Conservation (phyloP, 2,797 vertebrate genomes). For the Alfaro cultratus region DNA sequence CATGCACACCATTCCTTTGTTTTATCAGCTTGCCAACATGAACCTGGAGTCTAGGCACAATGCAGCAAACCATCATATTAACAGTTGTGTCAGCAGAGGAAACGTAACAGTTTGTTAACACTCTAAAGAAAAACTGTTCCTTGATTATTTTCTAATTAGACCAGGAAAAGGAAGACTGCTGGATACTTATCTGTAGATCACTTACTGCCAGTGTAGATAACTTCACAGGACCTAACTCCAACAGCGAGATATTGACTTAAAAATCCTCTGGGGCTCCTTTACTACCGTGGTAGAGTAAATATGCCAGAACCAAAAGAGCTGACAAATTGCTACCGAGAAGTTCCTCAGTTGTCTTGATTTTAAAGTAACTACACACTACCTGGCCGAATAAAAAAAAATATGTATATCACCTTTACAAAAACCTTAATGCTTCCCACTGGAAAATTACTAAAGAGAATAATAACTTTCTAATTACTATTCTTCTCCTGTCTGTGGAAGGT, state of each 20-base stretch:
- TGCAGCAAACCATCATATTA: constrained; percentile 45
- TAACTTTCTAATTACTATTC: not conserved
- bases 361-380: constrained; percentile 35
- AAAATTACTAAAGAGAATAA: not conserved
- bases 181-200: constrained; percentile 55
- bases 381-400: not conserved
- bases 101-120: constrained; percentile 56
- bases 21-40: constrained; percentile 38
- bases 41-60: constrained; percentile 51
- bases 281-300: constrained; percentile 48
- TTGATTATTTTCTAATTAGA: constrained; percentile 75
- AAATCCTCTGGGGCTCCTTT: constrained; percentile 45
- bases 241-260: constrained; percentile 56
- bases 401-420: not conserved
- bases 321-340: constrained; percentile 49
- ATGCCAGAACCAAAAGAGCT: constrained; percentile 59
- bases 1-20: constrained; percentile 29
- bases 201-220: constrained; percentile 61
- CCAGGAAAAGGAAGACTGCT: constrained; percentile 32
- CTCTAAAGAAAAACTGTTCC: constrained; percentile 57
- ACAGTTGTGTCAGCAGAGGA: constrained; percentile 49
- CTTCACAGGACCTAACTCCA: constrained; percentile 46
- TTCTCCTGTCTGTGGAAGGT: not conserved
- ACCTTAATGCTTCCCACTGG: not conserved
- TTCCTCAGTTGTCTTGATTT: constrained; percentile 55